Evolutionary conservation across 30 jellyfish, hydroid and myxozoan species (phyloP).

Genomic region (Aurelia aurita): DNA sequence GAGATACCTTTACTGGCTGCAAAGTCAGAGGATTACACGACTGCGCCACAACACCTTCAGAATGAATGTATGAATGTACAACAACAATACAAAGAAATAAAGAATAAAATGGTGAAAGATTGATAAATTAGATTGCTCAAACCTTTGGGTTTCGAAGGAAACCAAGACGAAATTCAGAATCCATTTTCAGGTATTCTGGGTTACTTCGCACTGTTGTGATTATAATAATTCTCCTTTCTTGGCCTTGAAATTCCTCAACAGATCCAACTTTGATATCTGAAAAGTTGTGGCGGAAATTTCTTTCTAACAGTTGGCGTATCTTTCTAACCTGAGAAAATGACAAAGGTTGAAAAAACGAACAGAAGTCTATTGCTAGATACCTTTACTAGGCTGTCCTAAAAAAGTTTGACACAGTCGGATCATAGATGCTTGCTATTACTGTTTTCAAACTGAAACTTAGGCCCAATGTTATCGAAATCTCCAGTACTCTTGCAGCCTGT

Average conservation of each 20-base stretch:
- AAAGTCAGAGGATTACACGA: too few relatives aligned
- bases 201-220: constrained; percentile 82
- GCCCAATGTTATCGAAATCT: too few relatives aligned
- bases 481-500: too few relatives aligned
- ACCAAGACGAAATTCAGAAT: constrained; percentile 61
- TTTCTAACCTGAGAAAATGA: background rate
- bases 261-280: constrained; percentile 74
- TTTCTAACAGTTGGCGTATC: constrained; percentile 1
- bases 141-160: constrained; percentile 76
- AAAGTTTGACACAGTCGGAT: background rate
- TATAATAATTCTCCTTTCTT: constrained; percentile 65
- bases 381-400: too few relatives aligned
- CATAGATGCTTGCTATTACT: background rate
- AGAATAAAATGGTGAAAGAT: too few relatives aligned
- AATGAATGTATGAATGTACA: too few relatives aligned
- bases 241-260: constrained; percentile 91
- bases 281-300: too few relatives aligned
- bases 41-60: too few relatives aligned
- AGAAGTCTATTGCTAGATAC: too few relatives aligned
- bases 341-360: background rate
- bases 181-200: constrained; percentile 58
- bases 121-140: background rate
- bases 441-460: too few relatives aligned
- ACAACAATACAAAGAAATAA: too few relatives aligned
- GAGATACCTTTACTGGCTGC: too few relatives aligned